Evolutionary conservation across 2,113 vertebrate genomes (phyloP).

Genomic region (Polypterus bichir): DNA sequence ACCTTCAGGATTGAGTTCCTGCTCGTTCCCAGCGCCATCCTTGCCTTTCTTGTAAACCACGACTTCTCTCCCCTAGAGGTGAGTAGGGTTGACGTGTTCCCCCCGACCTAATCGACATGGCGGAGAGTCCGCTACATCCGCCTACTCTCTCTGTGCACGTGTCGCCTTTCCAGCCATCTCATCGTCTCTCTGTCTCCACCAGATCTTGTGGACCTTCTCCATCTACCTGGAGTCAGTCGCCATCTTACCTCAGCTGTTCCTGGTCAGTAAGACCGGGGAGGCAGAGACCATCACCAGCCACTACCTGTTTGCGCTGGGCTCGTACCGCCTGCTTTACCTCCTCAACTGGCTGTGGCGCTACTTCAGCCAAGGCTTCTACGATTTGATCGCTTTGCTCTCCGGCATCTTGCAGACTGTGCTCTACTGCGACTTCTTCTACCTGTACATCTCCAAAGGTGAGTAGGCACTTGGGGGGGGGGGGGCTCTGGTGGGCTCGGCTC

Average conservation of each 20-base stretch:
- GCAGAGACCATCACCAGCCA: conserved; percentile 52
- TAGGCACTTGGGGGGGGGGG: no score
- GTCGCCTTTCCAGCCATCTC: neutral
- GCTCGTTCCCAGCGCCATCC: conserved; percentile 35
- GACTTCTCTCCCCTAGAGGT: conserved; percentile 52
- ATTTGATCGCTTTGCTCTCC: neutral
- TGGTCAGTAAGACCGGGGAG: conserved; percentile 51
- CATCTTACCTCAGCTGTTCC: conserved; percentile 48
- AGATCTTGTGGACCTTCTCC: conserved; percentile 49
- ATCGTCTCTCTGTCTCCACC: neutral
- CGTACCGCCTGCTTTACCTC: neutral
- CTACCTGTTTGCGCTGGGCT: conserved; percentile 37
- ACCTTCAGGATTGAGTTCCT: conserved; percentile 51
- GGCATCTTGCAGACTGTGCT: neutral
- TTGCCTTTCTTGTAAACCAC: conserved; percentile 49
- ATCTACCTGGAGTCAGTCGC: conserved; percentile 49
- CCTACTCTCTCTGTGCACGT: neutral
- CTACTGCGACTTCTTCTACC: neutral
- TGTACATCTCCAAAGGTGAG: neutral
- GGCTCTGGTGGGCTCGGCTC: no score
- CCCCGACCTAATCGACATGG: neutral
- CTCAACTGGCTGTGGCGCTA: neutral
- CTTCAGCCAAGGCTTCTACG: neutral
- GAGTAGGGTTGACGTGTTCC: conserved; percentile 6
- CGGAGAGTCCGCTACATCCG: neutral